Percentiles rank a stretch among this genome's conserved stretches.
These are phyloP conservation scores for Varecia variegata DNA, from an alignment of 2,797 vertebrate genomes.

Conservation along the genomic window DNA sequence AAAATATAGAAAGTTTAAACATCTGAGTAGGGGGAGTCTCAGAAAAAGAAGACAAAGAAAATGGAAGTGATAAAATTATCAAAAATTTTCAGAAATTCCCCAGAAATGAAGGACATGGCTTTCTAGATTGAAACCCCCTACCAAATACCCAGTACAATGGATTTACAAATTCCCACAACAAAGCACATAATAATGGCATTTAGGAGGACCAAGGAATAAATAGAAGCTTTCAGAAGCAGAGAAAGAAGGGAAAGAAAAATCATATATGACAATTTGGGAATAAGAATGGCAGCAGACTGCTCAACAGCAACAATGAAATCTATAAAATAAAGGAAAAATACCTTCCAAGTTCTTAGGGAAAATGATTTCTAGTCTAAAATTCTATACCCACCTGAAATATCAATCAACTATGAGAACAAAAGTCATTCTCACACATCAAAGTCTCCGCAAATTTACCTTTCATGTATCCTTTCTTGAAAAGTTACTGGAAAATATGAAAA, in stretches of 20 bases:
- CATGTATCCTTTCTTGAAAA: constrained; percentile 2
- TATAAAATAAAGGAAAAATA: neutral
- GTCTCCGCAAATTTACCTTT: neutral
- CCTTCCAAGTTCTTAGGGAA: neutral
- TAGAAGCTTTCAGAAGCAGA: constrained; percentile 19
- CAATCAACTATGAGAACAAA: neutral
- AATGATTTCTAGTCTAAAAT: constrained; percentile 19
- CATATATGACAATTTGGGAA: neutral
- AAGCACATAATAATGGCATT: constrained; percentile 19
- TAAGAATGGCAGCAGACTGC: constrained; percentile 11
- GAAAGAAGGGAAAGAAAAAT: neutral
- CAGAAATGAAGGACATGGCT: neutral
- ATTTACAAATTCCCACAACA: constrained; percentile 37
- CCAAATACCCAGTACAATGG: neutral
- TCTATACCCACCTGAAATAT: constrained; percentile 17
- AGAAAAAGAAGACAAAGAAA: constrained; percentile 35
- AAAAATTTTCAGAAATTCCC: neutral
- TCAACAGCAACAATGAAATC: neutral
- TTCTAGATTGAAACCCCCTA: constrained; percentile 36
- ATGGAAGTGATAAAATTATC: neutral
- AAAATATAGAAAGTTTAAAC: constrained; percentile 30
- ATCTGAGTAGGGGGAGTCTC: neutral
- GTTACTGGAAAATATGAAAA: neutral
- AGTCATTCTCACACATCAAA: neutral
- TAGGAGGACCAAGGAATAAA: constrained; percentile 15